A percentile compares a stretch with the other conserved stretches of the same genome.
phyloP scores from a whole-genome alignment of 2,113 vertebrate species.

The Anolis carolinensis region DNA sequence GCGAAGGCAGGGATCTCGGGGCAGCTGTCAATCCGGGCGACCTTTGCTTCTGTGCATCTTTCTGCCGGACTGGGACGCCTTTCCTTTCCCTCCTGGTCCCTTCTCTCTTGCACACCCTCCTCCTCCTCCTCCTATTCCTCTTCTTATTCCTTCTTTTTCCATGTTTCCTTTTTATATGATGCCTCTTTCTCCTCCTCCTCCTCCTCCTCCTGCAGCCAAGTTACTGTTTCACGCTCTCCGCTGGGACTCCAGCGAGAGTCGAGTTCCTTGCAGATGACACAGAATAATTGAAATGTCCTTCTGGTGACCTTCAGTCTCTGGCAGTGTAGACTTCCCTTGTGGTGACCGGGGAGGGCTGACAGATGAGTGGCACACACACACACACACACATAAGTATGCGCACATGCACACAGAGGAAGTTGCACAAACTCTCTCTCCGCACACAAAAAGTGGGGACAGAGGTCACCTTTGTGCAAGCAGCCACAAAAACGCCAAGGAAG shows the following conservation, averaged over 20 bases:
- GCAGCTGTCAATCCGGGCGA: slow-evolving; percentile 70
- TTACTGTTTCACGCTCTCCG: slow-evolving; percentile 65
- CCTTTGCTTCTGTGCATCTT: slow-evolving; percentile 65
- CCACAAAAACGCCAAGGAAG: background rate
- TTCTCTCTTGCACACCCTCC: slow-evolving; percentile 39
- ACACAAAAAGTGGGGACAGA: background rate
- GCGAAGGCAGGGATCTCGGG: slow-evolving; percentile 64
- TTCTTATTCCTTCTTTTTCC: background rate
- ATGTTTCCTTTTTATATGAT: too few species aligned
- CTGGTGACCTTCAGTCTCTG: slow-evolving; percentile 74
- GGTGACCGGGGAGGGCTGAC: slow-evolving; percentile 42
- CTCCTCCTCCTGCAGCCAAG: slow-evolving; percentile 61
- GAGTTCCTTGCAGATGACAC: slow-evolving; percentile 70
- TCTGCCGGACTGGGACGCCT: background rate
- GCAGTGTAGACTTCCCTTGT: slow-evolving; percentile 51
- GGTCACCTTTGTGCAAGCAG: background rate
- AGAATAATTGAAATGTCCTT: slow-evolving; percentile 78
- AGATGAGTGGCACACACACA: slow-evolving; percentile 57
- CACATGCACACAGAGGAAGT: background rate
- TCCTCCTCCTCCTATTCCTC: slow-evolving; percentile 29
- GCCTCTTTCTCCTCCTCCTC: background rate
- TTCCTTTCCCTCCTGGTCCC: background rate
- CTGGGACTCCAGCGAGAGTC: slow-evolving; percentile 66
- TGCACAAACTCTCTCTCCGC: background rate
- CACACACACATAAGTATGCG: fast-evolving